phyloP scores from a whole-genome alignment of 2,888 invertebrate species.

The Tigriopus californicus region DNA sequence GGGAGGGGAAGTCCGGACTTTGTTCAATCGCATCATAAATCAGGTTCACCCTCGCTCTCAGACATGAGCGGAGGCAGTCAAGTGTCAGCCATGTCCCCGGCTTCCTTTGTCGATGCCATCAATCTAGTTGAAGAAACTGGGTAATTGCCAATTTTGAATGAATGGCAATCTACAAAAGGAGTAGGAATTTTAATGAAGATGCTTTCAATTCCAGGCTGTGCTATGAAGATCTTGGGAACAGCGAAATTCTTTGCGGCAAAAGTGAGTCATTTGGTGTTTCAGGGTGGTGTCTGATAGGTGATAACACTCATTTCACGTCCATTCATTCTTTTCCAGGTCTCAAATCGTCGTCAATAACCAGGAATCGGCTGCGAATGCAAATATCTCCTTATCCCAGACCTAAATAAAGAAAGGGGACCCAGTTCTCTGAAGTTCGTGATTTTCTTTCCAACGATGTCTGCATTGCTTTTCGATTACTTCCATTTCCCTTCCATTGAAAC shows the following conservation, averaged over 20 bases:
- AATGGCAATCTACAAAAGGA: neutral
- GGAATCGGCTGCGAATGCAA: conserved; percentile 4
- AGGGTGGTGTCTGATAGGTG: neutral
- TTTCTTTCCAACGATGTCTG: neutral
- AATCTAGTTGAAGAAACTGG: conserved; percentile 10
- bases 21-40: too few species aligned
- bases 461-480: neutral
- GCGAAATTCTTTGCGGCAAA: neutral
- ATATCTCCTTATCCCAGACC: conserved; percentile 8
- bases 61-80: too few species aligned
- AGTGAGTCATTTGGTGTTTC: neutral
- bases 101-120: conserved; percentile 5
- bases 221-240: neutral
- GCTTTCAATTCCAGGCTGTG: neutral
- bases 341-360: neutral
- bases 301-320: too few species aligned
- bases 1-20: too few species aligned
- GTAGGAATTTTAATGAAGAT: neutral
- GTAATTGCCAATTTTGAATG: neutral
- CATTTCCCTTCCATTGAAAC: neutral
- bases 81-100: neutral
- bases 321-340: neutral
- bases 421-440: neutral
- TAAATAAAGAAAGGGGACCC: neutral
- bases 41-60: too few species aligned